A percentile compares a stretch with the other conserved stretches of the same genome.
These are phyloP conservation scores for Archaeoteleia sp. DNA, from an alignment of 2,888 invertebrate genomes.

Conservation along the genomic window DNA sequence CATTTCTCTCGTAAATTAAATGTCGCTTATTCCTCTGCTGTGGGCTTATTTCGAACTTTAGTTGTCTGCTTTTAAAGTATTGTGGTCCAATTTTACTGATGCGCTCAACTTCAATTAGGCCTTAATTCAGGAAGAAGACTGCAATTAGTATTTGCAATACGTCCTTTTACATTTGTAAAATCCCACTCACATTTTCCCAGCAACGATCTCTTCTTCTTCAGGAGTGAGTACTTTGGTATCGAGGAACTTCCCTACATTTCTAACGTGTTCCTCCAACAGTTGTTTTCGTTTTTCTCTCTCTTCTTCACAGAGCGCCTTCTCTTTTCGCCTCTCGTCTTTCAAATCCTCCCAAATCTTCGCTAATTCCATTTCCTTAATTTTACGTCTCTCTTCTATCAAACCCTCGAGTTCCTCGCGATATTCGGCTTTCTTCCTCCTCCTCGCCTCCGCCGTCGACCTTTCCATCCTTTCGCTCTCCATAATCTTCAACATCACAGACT, in stretches of 20 bases:
- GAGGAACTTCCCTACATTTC: slow-evolving; percentile 59
- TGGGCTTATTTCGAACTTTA: no score
- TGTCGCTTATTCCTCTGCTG: background rate
- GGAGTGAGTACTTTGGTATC: slow-evolving; percentile 50
- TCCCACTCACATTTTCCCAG: slow-evolving; percentile 16
- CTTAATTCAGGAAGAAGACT: no score
- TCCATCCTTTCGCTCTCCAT: slow-evolving; percentile 61
- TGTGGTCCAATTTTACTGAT: no score
- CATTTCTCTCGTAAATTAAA: no score
- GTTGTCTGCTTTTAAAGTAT: no score
- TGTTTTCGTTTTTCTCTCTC: slow-evolving; percentile 56
- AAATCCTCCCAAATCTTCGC: slow-evolving; percentile 41
- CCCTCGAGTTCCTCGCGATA: slow-evolving; percentile 62
- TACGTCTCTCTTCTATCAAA: slow-evolving; percentile 61
- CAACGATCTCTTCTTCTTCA: slow-evolving; percentile 56
- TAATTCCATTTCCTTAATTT: slow-evolving; percentile 57
- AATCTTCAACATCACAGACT: slow-evolving; percentile 60
- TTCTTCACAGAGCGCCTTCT: slow-evolving; percentile 34
- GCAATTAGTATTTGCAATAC: no score
- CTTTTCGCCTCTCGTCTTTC: slow-evolving; percentile 43
- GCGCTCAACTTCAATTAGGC: no score
- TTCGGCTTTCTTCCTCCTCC: slow-evolving; percentile 55
- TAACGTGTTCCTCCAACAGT: slow-evolving; percentile 60
- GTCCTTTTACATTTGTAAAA: no score
- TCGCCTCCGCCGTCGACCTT: slow-evolving; percentile 59